Base-by-base conservation (phyloP, 2,797 vertebrate genomes). In the Lutra lutra region DNA sequence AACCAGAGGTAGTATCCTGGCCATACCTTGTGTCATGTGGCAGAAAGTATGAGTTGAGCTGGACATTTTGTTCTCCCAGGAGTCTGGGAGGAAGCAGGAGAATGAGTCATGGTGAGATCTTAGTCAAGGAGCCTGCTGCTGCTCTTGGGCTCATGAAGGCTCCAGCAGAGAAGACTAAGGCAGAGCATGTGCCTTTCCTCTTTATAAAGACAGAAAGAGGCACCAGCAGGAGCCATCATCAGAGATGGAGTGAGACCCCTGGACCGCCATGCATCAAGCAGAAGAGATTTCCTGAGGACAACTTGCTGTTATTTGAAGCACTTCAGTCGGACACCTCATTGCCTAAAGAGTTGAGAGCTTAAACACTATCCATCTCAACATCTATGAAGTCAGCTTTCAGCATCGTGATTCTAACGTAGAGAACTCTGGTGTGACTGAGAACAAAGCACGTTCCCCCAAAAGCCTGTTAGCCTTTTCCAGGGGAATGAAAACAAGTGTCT, bases 401-500 rank as follows among this genome's bases (percentile, higher is more conserved):
- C 23, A 43, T 3, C 6, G 0, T 46, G 27, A 17, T 7, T 64
- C 48, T 51, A 80, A 10, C 2, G 4, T 0, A 0, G 27, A 84
- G 38, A 94, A 85, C 27, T 20, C 48, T 75, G 25, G 20, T 77
- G 54, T 21, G 68, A 7, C 85, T 43, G 21, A 75, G 23, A 38
- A 38, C 38, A 80, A 60, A 75, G 9, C 29, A 13, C 46, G 1
- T 8, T 10, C 9, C 35, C 35, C 17, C 1, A 4, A 54, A 38
- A 12, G 56, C 25, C 64, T 35, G n/a, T 15, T 56, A 10, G 4
- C 20, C 38, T 40, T 89, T 40, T 73, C 73, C 14, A 35, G 82
- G 15, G 90, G 64, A 82, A 15, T 10, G 32, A 89, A 90, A 92
- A 38, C 58, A 86, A 79, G 21, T 77, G 70, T 88, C 15, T 66